Conservation (phyloP, 2,797 vertebrate species). For the Coendou prehensilis region DNA sequence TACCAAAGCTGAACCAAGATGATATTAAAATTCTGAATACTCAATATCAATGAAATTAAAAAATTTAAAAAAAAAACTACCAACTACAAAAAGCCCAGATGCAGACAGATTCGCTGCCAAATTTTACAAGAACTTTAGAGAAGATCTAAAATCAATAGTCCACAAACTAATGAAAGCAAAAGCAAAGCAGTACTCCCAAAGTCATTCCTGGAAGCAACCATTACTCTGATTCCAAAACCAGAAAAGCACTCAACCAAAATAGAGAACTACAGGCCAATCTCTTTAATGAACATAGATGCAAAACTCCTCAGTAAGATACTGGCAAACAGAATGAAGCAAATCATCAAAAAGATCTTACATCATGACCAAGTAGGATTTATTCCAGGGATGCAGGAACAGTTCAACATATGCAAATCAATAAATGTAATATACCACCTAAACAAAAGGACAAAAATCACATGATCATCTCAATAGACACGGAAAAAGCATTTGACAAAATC, state of each 20-base stretch:
- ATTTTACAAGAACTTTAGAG: neutral
- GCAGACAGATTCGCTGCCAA: neutral
- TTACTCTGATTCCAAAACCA: neutral
- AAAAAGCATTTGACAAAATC: neutral
- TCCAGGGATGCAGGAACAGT: neutral
- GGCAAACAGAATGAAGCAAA: neutral
- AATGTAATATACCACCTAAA: neutral
- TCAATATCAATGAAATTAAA: neutral
- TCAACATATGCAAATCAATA: neutral
- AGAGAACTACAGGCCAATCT: neutral
- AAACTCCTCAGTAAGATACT: neutral
- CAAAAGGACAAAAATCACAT: neutral
- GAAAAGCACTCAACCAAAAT: neutral
- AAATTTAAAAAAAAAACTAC: neutral
- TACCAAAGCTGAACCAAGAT: neutral
- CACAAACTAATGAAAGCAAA: neutral
- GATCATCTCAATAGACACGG: neutral
- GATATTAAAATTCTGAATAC: neutral
- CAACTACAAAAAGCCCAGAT: neutral
- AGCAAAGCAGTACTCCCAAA: neutral
- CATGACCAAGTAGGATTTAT: neutral
- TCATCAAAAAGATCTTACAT: neutral
- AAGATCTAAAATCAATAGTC: neutral
- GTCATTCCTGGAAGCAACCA: neutral
- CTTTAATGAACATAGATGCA: neutral